Percentiles rank a stretch among this genome's conserved stretches.
phyloP scores from a whole-genome alignment of 2,888 invertebrate genomes.

The Amphipyra tragopoginis region DNA sequence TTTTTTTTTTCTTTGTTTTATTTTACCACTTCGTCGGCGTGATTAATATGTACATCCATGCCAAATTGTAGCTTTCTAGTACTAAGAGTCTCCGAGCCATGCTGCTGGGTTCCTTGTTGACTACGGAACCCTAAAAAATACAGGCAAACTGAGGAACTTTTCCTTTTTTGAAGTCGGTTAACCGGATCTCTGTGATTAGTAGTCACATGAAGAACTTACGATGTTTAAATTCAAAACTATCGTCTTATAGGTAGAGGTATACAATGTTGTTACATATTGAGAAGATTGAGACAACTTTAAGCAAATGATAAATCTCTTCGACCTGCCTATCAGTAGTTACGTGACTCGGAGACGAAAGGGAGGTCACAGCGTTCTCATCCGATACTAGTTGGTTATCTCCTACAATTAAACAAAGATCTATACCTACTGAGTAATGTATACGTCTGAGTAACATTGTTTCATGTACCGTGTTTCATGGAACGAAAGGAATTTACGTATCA shows the following conservation, averaged over 20 bases:
- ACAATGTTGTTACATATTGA: slow-evolving; percentile 23
- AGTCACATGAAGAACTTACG: too few species aligned
- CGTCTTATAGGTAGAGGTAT: not conserved
- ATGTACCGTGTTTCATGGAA: slow-evolving; percentile 35
- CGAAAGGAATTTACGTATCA: slow-evolving; percentile 57
- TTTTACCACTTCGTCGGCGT: too few species aligned
- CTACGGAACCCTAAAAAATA: too few species aligned
- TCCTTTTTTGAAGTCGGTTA: too few species aligned
- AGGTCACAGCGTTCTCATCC: slow-evolving; percentile 71
- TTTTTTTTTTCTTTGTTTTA: too few species aligned
- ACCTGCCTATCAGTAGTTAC: slow-evolving; percentile 66
- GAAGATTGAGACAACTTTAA: slow-evolving; percentile 32
- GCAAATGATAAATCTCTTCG: slow-evolving; percentile 68
- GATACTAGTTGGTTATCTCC: slow-evolving; percentile 64
- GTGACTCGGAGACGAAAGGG: slow-evolving; percentile 64
- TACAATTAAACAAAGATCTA: slow-evolving; percentile 52
- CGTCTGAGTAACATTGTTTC: slow-evolving; percentile 46
- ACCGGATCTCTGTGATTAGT: too few species aligned
- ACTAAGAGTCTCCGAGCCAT: too few species aligned
- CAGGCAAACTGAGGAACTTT: too few species aligned
- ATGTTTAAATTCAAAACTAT: too few species aligned
- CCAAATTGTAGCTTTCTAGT: too few species aligned
- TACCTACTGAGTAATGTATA: slow-evolving; percentile 53
- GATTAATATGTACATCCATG: too few species aligned
- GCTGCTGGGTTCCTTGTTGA: too few species aligned